Conservation (phyloP, 2,888 invertebrate species). For the Cheilosia scutellata region DNA sequence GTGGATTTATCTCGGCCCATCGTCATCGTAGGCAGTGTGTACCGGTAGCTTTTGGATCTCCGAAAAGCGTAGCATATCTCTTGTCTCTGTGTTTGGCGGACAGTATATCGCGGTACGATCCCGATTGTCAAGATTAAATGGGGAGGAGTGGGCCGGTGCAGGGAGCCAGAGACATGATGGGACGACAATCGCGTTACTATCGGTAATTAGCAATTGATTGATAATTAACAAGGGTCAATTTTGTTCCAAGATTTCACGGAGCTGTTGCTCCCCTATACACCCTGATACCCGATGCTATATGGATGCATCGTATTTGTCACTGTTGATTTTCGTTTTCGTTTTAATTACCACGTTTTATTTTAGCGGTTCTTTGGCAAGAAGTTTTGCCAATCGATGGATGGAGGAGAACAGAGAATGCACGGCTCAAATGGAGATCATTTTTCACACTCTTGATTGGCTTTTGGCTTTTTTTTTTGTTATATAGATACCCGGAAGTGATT, state of each 20-base stretch:
- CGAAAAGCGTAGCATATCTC: constrained; percentile 46
- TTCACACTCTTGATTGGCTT: background rate
- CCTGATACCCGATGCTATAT: background rate
- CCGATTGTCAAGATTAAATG: constrained; percentile 70
- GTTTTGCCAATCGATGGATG: background rate
- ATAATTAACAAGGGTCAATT: constrained; percentile 82
- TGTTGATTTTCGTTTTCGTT: constrained; percentile 55
- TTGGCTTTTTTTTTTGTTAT: no score
- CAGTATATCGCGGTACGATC: constrained; percentile 57
- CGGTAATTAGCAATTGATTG: constrained; percentile 82
- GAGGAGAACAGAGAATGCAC: background rate
- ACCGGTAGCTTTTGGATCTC: constrained; percentile 68
- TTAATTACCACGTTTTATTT: constrained; percentile 64
- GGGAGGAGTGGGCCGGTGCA: constrained; percentile 45
- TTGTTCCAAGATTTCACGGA: constrained; percentile 76
- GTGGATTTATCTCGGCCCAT: constrained; percentile 66
- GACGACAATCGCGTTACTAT: constrained; percentile 81
- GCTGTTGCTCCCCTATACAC: constrained; percentile 14
- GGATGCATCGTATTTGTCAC: constrained; percentile 44
- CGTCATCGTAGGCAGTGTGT: constrained; percentile 64
- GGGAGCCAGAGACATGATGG: constrained; percentile 57
- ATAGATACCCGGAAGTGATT: background rate
- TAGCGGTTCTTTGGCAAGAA: constrained; percentile 22
- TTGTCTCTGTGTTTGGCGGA: constrained; percentile 35
- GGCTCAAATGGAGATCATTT: background rate